phyloP scores from a whole-genome alignment of 2,113 vertebrate species.

The Phodopus roborovskii region DNA sequence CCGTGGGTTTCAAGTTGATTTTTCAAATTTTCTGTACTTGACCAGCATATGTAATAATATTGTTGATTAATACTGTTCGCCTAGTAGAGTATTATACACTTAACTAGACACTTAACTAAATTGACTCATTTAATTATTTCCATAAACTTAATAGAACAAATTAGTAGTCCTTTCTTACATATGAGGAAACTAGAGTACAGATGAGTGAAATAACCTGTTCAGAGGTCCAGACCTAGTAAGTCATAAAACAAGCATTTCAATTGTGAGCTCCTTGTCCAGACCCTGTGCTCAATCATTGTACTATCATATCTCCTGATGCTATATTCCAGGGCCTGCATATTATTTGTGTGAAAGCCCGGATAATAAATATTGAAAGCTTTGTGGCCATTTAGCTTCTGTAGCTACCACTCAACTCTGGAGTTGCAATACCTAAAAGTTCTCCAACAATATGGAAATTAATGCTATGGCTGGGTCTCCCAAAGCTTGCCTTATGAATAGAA shows the following conservation, averaged over 20 bases:
- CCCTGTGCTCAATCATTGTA: background rate
- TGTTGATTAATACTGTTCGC: background rate
- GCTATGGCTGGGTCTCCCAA: slow-evolving; percentile 6
- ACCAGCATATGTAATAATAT: background rate
- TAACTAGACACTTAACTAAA: background rate
- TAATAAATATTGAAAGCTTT: background rate
- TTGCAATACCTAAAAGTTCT: background rate
- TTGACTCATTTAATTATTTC: background rate
- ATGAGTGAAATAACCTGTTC: slow-evolving; percentile 18
- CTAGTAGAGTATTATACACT: background rate
- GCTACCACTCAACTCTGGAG: background rate
- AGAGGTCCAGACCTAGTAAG: background rate
- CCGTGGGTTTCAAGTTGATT: slow-evolving; percentile 3
- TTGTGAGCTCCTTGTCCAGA: background rate
- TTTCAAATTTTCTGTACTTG: background rate
- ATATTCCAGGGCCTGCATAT: background rate
- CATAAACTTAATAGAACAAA: background rate
- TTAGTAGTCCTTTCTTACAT: slow-evolving; percentile 20
- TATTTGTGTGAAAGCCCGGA: background rate
- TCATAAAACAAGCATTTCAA: background rate
- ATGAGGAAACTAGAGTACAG: slow-evolving; percentile 8
- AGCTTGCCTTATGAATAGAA: slow-evolving; percentile 66
- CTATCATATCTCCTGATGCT: rapidly evolving
- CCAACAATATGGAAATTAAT: slow-evolving; percentile 23
- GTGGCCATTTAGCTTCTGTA: background rate